Evolutionary conservation across 2,113 vertebrate species (phyloP).

Genomic region (Oxygymnocypris stewartii): DNA sequence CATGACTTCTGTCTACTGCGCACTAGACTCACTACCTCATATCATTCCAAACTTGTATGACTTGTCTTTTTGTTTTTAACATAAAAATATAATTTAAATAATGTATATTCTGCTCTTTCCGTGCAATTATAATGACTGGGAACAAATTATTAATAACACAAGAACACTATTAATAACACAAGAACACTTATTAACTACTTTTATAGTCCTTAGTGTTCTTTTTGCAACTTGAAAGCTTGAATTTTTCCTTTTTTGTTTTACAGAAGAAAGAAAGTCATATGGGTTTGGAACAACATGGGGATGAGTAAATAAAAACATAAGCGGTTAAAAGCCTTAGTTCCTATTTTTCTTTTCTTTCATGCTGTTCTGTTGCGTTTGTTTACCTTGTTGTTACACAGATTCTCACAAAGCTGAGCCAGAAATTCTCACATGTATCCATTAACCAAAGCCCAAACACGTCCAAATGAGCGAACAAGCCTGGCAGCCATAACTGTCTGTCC

Average conservation of each 20-base stretch:
- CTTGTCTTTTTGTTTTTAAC: not conserved
- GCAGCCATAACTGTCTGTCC: not conserved
- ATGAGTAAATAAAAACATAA: not conserved
- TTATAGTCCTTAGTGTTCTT: not conserved
- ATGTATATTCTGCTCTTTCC: not conserved
- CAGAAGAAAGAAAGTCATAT: not conserved
- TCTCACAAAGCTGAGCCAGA: not conserved
- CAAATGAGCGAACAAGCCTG: not conserved
- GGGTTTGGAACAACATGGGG: not conserved
- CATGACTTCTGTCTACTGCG: not conserved
- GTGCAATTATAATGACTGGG: not conserved
- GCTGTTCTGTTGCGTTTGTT: not conserved
- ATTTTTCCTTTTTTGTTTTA: not conserved
- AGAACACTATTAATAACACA: no score
- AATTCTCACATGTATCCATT: conserved; percentile 40
- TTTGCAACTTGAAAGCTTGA: not conserved
- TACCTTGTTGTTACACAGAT: not conserved
- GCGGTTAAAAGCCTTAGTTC: not conserved
- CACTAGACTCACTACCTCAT: not conserved
- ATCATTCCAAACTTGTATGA: not conserved
- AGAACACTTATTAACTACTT: not conserved
- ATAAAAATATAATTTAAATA: not conserved
- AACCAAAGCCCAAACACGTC: conserved; percentile 19
- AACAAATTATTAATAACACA: not conserved
- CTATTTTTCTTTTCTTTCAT: not conserved